Evolutionary conservation across 2,888 invertebrate species (phyloP), one percentile per base, ranked within the genome.

Genomic region (Melieria crassipennis): DNA sequence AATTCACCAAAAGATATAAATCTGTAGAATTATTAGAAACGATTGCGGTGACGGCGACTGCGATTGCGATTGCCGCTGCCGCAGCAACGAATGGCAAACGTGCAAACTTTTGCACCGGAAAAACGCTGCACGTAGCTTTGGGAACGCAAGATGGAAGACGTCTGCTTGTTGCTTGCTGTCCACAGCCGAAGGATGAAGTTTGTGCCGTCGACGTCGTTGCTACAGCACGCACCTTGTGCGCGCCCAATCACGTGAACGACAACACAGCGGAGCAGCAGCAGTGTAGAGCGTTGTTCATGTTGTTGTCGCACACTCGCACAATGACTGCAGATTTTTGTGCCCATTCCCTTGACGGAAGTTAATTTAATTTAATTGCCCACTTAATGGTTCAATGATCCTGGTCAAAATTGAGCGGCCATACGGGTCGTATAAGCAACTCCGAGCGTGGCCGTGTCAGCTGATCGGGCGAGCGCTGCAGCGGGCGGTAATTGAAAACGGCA

Each of bases 301-400:
- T 56, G 70, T 42, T 69, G 73, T 16, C 75, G 71, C 48, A 52
- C 70, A 56, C 58, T 52, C 64, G 52, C 50, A 58, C 43, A 16
- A 13, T 52, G 7, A 3, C 4, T 11, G 16, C 11, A 61, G 57
- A 30, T 50, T 13, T 52, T 55, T 43, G 56, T 30, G 6, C 42
- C 43, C 7, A 11, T 72, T 72, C 73, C 76, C 72, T 73, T 71
- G 69, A 74, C 76, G 78, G 79, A 79, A 80, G 78, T 79, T 84
- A 85, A 85, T 85, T 85, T 83, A 83, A 85, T 84, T 81, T 84
- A 85, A 84, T 85, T 85, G 85, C 80, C 82, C 83, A 84, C 81
- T 84, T 82, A 83, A 83, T 82, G 80, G 81, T 80, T 83, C 83
- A 84, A 80, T 83, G 82, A 81, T 83, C 81, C 76, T 78, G 78